A percentile compares a stretch with the other conserved stretches of the same genome.
phyloP scores from a whole-genome alignment of 2,797 vertebrate species.

The Phylloscopus collybita region DNA sequence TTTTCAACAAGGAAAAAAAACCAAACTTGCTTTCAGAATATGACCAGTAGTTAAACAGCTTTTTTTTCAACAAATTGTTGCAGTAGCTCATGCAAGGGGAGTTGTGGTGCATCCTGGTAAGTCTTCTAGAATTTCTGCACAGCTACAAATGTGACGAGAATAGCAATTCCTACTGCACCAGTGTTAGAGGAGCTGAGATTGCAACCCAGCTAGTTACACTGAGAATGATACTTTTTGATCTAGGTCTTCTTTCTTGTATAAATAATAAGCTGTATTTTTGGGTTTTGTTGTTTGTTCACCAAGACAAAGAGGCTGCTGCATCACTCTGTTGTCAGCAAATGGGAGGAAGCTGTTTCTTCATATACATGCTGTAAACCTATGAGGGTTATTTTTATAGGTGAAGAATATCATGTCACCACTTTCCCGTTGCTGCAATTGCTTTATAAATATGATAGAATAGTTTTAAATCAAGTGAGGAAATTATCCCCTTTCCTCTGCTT shows the following conservation, averaged over 20 bases:
- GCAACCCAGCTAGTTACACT: background rate
- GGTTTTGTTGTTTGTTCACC: background rate
- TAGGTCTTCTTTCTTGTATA: background rate
- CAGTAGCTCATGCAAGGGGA: accelerated
- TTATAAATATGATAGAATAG: background rate
- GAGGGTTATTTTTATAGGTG: background rate
- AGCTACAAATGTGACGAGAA: background rate
- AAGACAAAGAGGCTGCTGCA: background rate
- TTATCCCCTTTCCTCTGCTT: background rate
- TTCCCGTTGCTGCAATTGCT: background rate
- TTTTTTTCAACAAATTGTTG: background rate
- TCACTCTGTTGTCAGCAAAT: background rate
- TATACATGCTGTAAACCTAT: background rate
- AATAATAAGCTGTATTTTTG: background rate
- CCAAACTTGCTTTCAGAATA: background rate
- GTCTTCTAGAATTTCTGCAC: background rate
- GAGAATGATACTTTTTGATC: background rate
- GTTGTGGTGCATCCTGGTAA: background rate
- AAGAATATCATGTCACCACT: background rate
- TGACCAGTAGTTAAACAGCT: background rate
- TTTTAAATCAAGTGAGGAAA: background rate
- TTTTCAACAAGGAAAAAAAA: background rate
- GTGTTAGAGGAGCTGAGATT: background rate
- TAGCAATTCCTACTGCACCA: background rate
- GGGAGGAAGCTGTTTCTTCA: background rate